Conservation (phyloP, 2,888 invertebrate genomes). For the Mythimna pallens region DNA sequence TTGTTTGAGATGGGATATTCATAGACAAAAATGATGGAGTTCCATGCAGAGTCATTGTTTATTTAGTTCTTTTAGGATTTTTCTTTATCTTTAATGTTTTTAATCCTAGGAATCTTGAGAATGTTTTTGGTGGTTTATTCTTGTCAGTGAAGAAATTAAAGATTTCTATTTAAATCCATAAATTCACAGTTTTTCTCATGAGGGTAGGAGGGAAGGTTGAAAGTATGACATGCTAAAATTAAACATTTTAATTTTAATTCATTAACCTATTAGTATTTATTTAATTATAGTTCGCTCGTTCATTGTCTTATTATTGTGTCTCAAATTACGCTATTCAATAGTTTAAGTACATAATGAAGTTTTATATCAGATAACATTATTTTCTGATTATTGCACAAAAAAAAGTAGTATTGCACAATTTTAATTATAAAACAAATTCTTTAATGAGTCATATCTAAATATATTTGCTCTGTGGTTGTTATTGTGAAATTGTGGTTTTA, state of each 20-base stretch:
- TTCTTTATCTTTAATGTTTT: too few relatives aligned
- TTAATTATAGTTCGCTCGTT: too few relatives aligned
- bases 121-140: background rate
- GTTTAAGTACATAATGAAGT: background rate
- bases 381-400: background rate
- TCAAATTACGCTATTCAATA: too few relatives aligned
- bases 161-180: background rate
- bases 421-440: background rate
- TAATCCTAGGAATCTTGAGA: background rate
- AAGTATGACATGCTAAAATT: background rate
- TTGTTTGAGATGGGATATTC: background rate
- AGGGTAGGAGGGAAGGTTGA: background rate
- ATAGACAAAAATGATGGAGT: background rate
- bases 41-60: too few relatives aligned
- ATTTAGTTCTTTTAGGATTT: too few relatives aligned
- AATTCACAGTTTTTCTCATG: background rate
- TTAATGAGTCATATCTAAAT: slow-evolving; percentile 12
- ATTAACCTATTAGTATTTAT: too few relatives aligned
- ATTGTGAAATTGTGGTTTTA: slow-evolving; percentile 1
- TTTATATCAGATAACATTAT: background rate
- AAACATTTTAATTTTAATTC: too few relatives aligned
- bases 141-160: background rate
- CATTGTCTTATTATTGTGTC: too few relatives aligned
- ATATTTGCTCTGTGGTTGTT: background rate
- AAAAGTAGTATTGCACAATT: slow-evolving; percentile 14